These are phyloP conservation scores for Brenthis hecate DNA, from an alignment of 2,888 invertebrate species.

Conservation along the genomic window DNA sequence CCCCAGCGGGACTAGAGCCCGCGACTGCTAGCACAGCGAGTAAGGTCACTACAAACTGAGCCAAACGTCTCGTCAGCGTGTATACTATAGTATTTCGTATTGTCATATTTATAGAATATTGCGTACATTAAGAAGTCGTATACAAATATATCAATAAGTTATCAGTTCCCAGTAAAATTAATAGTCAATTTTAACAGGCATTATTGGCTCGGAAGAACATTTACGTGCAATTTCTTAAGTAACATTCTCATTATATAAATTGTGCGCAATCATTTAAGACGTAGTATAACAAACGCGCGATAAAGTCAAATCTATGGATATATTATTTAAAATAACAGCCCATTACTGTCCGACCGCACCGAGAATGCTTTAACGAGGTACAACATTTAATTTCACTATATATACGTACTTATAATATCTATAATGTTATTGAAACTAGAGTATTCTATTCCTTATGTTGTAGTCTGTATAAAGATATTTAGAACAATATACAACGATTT, in stretches of 20 bases:
- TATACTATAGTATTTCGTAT: too few relatives aligned
- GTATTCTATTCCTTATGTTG: too few relatives aligned
- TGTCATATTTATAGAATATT: too few relatives aligned
- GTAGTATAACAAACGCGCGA: conserved; percentile 33
- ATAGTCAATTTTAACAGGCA: neutral
- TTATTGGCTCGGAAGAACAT: neutral
- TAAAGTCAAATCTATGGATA: conserved; percentile 37
- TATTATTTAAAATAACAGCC: conserved; percentile 39
- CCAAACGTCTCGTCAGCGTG: too few relatives aligned
- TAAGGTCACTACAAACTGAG: too few relatives aligned
- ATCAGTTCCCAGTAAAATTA: neutral
- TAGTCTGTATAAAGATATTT: too few relatives aligned
- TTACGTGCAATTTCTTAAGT: neutral
- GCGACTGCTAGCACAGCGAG: too few relatives aligned
- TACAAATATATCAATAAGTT: neutral
- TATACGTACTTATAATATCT: conserved; percentile 23
- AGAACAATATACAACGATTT: too few relatives aligned
- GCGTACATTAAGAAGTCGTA: too few relatives aligned
- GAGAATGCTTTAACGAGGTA: conserved; percentile 32
- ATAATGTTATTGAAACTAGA: neutral
- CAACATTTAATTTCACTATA: conserved; percentile 32
- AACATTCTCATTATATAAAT: conserved; percentile 23
- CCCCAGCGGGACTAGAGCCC: too few relatives aligned
- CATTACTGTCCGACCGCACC: conserved; percentile 32
- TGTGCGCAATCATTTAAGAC: conserved; percentile 28